These are phyloP conservation scores for Tinea pellionella DNA, from an alignment of 2,888 invertebrate species.

Conservation along the genomic window DNA sequence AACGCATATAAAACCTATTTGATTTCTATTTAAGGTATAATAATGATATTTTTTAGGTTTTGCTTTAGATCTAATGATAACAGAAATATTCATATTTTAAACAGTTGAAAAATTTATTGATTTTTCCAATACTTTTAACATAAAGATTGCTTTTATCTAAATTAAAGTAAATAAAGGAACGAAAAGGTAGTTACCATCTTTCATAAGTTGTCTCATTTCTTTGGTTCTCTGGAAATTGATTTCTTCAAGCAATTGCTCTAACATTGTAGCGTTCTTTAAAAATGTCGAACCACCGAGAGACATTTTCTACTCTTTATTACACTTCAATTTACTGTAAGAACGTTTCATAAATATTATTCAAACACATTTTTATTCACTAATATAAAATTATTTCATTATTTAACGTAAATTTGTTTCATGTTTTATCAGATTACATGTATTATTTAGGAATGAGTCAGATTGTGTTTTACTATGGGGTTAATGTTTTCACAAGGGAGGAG, in stretches of 20 bases:
- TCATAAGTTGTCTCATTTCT: slow-evolving; percentile 88
- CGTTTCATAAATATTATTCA: background rate
- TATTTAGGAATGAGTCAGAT: background rate
- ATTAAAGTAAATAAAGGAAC: too few relatives aligned
- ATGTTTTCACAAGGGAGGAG: background rate
- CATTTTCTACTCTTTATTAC: slow-evolving; percentile 26
- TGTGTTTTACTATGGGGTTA: background rate
- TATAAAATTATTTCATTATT: background rate
- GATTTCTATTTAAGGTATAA: too few relatives aligned
- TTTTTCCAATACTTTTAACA: too few relatives aligned
- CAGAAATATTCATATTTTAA: too few relatives aligned
- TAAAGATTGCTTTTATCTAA: too few relatives aligned
- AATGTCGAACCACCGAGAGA: slow-evolving; percentile 50
- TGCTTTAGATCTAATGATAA: too few relatives aligned
- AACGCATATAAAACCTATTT: too few relatives aligned
- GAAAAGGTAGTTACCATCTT: slow-evolving; percentile 78
- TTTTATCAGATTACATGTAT: background rate
- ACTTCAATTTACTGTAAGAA: background rate
- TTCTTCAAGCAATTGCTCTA: slow-evolving; percentile 89
- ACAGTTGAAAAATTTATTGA: too few relatives aligned
- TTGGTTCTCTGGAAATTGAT: slow-evolving; percentile 93
- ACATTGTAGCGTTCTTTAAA: slow-evolving; percentile 72
- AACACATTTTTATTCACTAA: background rate
- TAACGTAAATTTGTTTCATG: background rate
- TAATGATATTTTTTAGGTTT: too few relatives aligned